Evolutionary conservation across 2,888 invertebrate genomes (phyloP).

Genomic region (Acronicta psi): DNA sequence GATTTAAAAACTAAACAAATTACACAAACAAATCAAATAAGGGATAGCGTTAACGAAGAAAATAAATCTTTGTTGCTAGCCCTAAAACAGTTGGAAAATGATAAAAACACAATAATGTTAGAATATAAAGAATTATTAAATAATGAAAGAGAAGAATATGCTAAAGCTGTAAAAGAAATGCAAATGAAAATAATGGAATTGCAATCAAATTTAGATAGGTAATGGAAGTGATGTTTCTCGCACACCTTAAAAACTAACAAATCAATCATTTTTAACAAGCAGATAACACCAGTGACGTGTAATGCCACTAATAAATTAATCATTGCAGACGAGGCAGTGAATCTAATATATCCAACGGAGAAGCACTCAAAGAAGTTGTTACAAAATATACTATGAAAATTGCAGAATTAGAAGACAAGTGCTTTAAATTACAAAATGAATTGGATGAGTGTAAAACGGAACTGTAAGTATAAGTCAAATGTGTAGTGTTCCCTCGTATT

Average conservation of each 20-base stretch:
- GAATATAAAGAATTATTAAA: conserved; percentile 86
- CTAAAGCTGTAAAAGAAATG: conserved; percentile 72
- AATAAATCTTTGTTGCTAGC: conserved; percentile 78
- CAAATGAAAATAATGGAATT: conserved; percentile 73
- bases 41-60: conserved; percentile 77
- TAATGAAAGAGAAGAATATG: conserved; percentile 85
- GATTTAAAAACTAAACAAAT: conserved; percentile 61
- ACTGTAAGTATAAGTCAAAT: conserved; percentile 78
- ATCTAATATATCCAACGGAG: conserved; percentile 61
- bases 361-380: conserved; percentile 69
- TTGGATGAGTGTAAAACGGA: conserved; percentile 80
- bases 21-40: conserved; percentile 61
- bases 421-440: conserved; percentile 81
- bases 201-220: conserved; percentile 78
- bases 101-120: conserved; percentile 76
- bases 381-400: conserved; percentile 82
- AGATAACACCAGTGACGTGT: conserved; percentile 62
- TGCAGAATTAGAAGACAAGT: conserved; percentile 77
- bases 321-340: conserved; percentile 75
- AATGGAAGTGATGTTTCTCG: conserved; percentile 17
- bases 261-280: conserved; percentile 68
- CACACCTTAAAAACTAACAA: conserved; percentile 14
- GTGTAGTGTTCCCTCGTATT: neutral
- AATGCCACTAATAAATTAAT: conserved; percentile 54
- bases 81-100: conserved; percentile 79